Evolutionary conservation across 2,797 vertebrate species (phyloP).

Genomic region (Pteropus rufus): DNA sequence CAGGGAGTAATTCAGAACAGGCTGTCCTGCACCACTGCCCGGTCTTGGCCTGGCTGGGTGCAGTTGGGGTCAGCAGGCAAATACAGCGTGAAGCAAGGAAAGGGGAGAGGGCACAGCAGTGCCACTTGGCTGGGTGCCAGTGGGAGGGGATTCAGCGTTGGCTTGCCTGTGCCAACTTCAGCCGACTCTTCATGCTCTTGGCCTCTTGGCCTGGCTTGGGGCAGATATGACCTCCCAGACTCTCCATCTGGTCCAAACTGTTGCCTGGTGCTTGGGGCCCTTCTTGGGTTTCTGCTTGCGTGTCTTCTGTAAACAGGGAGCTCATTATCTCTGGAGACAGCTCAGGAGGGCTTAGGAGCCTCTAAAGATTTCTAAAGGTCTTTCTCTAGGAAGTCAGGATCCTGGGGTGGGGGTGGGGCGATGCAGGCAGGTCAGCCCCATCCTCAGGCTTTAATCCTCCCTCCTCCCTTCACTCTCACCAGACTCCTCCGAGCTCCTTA

Average conservation of each 20-base stretch:
- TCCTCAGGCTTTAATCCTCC: background rate
- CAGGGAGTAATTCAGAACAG: slow-evolving; percentile 27
- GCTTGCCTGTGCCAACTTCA: background rate
- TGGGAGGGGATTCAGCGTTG: fast-evolving
- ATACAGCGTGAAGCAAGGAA: background rate
- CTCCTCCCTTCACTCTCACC: background rate
- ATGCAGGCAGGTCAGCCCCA: background rate
- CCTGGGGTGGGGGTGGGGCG: background rate
- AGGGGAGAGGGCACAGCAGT: background rate
- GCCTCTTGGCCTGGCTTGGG: background rate
- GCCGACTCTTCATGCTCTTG: fast-evolving
- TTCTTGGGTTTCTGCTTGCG: background rate
- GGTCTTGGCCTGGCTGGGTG: background rate
- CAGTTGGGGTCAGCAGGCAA: slow-evolving; percentile 11
- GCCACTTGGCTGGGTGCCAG: background rate
- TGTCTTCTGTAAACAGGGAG: background rate
- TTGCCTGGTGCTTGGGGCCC: background rate
- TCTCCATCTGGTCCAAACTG: background rate
- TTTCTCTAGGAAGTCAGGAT: background rate
- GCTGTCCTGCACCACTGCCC: background rate
- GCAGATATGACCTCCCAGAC: background rate
- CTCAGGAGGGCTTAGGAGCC: background rate
- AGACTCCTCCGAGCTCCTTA: background rate
- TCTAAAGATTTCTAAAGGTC: background rate
- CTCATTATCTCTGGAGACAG: background rate